These are phyloP conservation scores for Ceratitis capitata DNA, from an alignment of 1,140 invertebrate genomes.

Conservation along the genomic window DNA sequence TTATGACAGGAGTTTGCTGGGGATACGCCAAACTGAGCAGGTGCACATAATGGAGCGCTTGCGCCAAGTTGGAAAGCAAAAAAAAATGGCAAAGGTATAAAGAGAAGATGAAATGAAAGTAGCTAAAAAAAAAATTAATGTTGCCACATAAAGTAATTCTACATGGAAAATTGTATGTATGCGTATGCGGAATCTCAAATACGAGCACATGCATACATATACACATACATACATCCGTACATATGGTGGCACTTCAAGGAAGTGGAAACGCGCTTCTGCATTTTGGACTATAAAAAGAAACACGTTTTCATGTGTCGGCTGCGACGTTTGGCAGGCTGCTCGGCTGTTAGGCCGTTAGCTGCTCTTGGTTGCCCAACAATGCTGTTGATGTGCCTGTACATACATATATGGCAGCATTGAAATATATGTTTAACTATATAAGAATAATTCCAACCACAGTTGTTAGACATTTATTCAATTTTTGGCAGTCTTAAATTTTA, in stretches of 20 bases:
- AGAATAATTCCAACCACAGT: too few species aligned
- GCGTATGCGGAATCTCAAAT: neutral
- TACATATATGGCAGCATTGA: neutral
- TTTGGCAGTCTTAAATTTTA: too few species aligned
- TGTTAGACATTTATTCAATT: too few species aligned
- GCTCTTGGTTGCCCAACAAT: neutral
- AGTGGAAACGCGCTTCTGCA: conserved; percentile 22
- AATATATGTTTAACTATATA: neutral
- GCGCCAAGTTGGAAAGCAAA: neutral
- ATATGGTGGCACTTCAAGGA: conserved; percentile 31
- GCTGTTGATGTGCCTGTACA: neutral
- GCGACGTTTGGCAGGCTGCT: neutral
- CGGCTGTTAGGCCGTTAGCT: neutral
- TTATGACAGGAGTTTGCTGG: neutral
- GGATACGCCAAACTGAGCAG: neutral
- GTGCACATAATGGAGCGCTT: neutral
- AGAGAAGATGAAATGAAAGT: neutral
- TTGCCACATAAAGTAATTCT: neutral
- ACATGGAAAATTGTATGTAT: neutral
- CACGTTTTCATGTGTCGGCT: conserved; percentile 19
- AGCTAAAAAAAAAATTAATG: neutral
- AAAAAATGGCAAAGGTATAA: too few species aligned
- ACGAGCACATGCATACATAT: neutral
- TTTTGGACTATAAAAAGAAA: conserved; percentile 36
- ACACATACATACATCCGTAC: neutral